Conservation (phyloP, 2,797 vertebrate genomes). For the Pyrocephalus nanus region DNA sequence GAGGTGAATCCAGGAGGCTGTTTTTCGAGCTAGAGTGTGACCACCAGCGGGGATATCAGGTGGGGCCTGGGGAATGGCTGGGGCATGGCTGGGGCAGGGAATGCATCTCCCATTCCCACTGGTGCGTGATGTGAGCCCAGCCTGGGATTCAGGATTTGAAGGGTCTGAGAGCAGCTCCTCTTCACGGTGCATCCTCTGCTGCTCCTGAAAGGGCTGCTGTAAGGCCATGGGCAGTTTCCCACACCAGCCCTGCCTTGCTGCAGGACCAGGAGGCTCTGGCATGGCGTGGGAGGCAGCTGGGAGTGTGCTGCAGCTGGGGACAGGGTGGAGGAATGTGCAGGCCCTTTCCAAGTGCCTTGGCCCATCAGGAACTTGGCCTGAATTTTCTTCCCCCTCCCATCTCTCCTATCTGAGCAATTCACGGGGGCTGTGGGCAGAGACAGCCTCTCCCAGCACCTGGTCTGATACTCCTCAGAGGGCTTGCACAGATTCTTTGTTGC, state of each 20-base stretch:
- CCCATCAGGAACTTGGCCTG: slow-evolving; percentile 6
- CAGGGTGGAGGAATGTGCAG: slow-evolving; percentile 27
- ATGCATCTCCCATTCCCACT: no score
- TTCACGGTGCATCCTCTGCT: not conserved
- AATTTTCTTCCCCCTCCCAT: not conserved
- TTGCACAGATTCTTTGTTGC: not conserved
- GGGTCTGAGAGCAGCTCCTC: not conserved
- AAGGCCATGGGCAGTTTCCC: not conserved
- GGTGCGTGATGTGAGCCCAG: no score
- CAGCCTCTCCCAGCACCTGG: not conserved
- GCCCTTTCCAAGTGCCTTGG: not conserved
- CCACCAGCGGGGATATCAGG: not conserved
- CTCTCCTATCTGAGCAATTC: not conserved
- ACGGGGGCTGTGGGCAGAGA: not conserved
- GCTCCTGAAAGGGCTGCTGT: not conserved
- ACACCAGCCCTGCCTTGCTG: not conserved
- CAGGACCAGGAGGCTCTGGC: not conserved
- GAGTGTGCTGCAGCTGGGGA: not conserved
- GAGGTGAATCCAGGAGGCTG: not conserved
- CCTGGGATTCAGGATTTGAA: not conserved
- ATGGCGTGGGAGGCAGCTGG: not conserved
- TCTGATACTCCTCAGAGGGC: not conserved
- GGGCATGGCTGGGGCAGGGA: not conserved
- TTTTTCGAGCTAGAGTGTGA: not conserved
- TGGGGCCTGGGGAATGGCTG: not conserved